Conservation (phyloP, 2,113 vertebrate genomes). For the Tamias sibiricus region DNA sequence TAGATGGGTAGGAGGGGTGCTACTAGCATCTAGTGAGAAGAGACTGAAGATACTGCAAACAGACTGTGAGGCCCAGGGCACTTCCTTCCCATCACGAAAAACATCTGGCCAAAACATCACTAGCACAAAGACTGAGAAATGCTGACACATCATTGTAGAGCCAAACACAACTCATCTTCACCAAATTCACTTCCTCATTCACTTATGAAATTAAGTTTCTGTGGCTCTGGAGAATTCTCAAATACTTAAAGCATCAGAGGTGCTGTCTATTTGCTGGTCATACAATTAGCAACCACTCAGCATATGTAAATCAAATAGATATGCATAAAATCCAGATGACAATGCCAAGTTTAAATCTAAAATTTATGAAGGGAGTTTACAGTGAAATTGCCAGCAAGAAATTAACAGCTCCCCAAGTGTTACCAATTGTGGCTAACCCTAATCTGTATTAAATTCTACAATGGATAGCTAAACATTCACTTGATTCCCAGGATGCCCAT, state of each 20-base stretch:
- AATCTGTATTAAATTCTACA: slow-evolving; percentile 68
- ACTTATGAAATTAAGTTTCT: slow-evolving; percentile 29
- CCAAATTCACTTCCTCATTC: not conserved
- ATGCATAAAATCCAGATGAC: slow-evolving; percentile 65
- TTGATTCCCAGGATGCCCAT: slow-evolving; percentile 55
- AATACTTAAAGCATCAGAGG: slow-evolving; percentile 51
- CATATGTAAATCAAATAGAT: slow-evolving; percentile 49
- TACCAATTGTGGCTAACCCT: slow-evolving; percentile 81
- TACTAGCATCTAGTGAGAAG: not conserved
- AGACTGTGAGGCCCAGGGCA: not conserved
- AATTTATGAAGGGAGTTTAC: slow-evolving; percentile 68
- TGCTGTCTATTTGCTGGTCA: slow-evolving; percentile 15
- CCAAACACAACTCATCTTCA: not conserved
- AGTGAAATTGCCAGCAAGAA: slow-evolving; percentile 78
- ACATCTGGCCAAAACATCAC: not conserved
- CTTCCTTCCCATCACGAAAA: not conserved
- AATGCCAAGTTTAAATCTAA: slow-evolving; percentile 72
- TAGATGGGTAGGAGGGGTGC: not conserved
- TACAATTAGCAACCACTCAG: slow-evolving; percentile 41
- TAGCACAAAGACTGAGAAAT: not conserved
- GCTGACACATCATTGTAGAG: not conserved
- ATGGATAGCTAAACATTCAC: slow-evolving; percentile 47
- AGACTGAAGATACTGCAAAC: not conserved
- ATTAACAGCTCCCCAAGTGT: slow-evolving; percentile 75
- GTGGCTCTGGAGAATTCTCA: slow-evolving; percentile 48